Evolutionary conservation across 2,888 invertebrate genomes (phyloP), one percentile per base, ranked within the genome.

Genomic region (Epicampocera succincta): DNA sequence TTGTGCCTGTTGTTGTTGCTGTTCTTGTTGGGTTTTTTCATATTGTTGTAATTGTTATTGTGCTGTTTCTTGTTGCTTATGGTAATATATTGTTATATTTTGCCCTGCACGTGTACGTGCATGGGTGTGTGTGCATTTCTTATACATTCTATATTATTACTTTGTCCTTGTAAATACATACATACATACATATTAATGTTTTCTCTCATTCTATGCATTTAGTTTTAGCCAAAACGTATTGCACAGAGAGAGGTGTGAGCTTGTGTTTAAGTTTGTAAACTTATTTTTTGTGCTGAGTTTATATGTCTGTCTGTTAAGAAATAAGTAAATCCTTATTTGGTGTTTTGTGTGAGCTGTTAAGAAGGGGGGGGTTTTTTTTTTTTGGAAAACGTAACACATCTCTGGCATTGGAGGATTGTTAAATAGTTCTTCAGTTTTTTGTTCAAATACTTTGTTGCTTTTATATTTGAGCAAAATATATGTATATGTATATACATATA

Each of bases 141-240:
- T 58, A 17, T 50, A 29, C 33, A 13, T 65, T 46, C 61, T 65
- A 19, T 77, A 69, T 82, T 77, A 78, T 78, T 82, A 74, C 69
- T 78, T 74, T 74, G 78, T 74, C 65, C 81, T 78, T 81, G 73
- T 63, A 77, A 69, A 17, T 44, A 58, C 56, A 58, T 19, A 58
- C 77, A 69, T 63, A 77, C 65, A 17, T 44, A 58, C 56, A 58
- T 19, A 58, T 50, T 68, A 40, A 44, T 46, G 42, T 29, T 17
- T 73, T 69, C 63, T 71, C 48, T 29, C 25, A 38, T 25, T 52
- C 46, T 56, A 5, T n/a, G n/a, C n/a, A n/a, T 52, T 42, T 11
- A 44, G 15, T 29, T 52, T 44, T n/a, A 17, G n/a, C 29, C 19
- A 44, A 13, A 17, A 40, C 11, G 12, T 60, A 15, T 58, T 25